phyloP scores from a whole-genome alignment of 2,888 invertebrate species.

The Volucella inflata region DNA sequence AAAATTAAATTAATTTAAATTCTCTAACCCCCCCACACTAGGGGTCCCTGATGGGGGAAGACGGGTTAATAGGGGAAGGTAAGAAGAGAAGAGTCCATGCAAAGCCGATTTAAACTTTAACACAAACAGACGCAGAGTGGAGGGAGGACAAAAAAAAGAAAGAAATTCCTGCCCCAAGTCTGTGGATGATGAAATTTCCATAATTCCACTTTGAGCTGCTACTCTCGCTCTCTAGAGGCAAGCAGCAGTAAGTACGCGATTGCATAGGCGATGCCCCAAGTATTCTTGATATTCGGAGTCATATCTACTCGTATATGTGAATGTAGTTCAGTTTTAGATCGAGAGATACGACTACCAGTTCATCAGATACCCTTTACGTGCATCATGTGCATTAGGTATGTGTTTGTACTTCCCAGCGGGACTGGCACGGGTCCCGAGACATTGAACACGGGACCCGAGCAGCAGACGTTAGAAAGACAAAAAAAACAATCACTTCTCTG shows the following conservation, averaged over 20 bases:
- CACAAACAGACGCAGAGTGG: background rate
- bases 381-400: conserved; percentile 1
- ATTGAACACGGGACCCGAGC: background rate
- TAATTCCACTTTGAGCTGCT: conserved; percentile 59
- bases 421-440: background rate
- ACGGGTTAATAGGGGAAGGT: too few species aligned
- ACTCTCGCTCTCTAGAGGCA: background rate
- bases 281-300: too few species aligned
- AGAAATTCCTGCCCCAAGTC: conserved; percentile 30
- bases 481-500: conserved; percentile 13
- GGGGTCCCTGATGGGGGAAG: background rate
- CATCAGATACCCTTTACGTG: conserved; percentile 1
- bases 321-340: too few species aligned
- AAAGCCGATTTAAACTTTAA: conserved; percentile 32
- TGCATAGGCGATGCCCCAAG: background rate
- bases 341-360: background rate
- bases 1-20: conserved; percentile 70
- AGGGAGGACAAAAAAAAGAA: conserved; percentile 6
- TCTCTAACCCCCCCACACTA: conserved; percentile 11
- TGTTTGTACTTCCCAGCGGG: background rate
- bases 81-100: conserved; percentile 8
- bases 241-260: conserved; percentile 16
- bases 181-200: conserved; percentile 63
- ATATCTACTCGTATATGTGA: too few species aligned
- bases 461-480: background rate